Evolutionary conservation across 2,113 vertebrate genomes (phyloP), one percentile per base, ranked within the genome.

Genomic region (Passer montanus): DNA sequence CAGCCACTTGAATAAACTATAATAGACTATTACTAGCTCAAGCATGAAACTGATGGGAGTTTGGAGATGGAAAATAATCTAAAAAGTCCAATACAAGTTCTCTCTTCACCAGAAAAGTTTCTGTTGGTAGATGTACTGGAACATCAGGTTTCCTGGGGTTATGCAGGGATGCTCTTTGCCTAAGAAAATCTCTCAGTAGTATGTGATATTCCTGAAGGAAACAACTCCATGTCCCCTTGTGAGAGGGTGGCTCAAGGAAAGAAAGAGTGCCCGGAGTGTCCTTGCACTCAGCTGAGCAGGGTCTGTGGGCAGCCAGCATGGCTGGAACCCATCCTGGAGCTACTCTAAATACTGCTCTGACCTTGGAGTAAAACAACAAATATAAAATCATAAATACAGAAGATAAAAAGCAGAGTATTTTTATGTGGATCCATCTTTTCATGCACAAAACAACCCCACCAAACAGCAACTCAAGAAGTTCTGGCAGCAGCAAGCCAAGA

Each of bases 1-100:
- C 24, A 95, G 84, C 46, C 83, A 87, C 88, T 90, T 53, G 53
- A 94, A 92, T 89, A 73, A 90, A 82, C 77, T 50, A 11, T 67
- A 89, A 89, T 44, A 82, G 83, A 79, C 56, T 50, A 74, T n/a
- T 70, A 55, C n/a, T 66, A 79, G 62, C 69, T 89, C 56, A 56
- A 72, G 52, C 72, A 60, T 75, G 79, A 93, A 95, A 44, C 46
- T 84, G 37, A 15, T 89, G 62, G 43, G 83, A 84, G 66, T 58
- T 2, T 76, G 43, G 79, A 95, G 60, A 60, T 15, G 37, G 75
- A 87, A 91, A 85, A 70, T 33, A 39, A 76, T 60, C 43, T 79
- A 18, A 28, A 14, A 88, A 63, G 49, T 62, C 37, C 66, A 52
- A 59, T 41, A 43, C 28, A 43, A 84, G 58, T 73, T 91, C 27